These are phyloP conservation scores for Aphelenchoides bicaudatus DNA, from an alignment of 2,888 invertebrate genomes.

Conservation along the genomic window DNA sequence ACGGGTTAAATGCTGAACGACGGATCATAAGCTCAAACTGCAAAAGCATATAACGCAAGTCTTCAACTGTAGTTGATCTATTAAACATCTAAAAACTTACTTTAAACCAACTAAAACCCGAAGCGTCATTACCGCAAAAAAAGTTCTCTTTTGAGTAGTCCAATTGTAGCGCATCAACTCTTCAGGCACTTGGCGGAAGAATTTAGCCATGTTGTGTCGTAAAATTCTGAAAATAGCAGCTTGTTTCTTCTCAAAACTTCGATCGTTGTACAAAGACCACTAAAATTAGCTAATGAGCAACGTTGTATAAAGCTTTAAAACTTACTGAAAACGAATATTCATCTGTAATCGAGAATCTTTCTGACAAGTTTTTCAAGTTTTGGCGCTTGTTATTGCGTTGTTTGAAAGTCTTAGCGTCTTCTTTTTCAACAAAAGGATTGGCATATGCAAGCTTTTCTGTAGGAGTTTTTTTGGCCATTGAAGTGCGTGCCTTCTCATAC, in stretches of 20 bases:
- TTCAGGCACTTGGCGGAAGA: conserved; percentile 33
- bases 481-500: conserved; percentile 85
- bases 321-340: conserved; percentile 39
- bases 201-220: conserved; percentile 24
- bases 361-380: conserved; percentile 74
- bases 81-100: neutral
- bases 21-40: conserved; percentile 42
- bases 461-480: no score
- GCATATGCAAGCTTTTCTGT: no score
- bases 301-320: neutral
- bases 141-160: conserved; percentile 26
- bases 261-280: conserved; percentile 36
- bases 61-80: neutral
- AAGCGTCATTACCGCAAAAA: conserved; percentile 2
- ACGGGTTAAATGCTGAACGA: no score
- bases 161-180: conserved; percentile 52
- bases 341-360: conserved; percentile 41
- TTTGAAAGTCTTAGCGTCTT: conserved; percentile 84
- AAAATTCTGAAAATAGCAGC: conserved; percentile 22
- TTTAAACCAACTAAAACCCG: neutral
- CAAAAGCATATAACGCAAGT: conserved; percentile 32
- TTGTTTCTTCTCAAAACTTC: conserved; percentile 41
- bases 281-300: conserved; percentile 21
- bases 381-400: conserved; percentile 94
- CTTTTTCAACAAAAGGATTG: no score